phyloP scores from a whole-genome alignment of 2,888 invertebrate genomes.

The Nomada flava region DNA sequence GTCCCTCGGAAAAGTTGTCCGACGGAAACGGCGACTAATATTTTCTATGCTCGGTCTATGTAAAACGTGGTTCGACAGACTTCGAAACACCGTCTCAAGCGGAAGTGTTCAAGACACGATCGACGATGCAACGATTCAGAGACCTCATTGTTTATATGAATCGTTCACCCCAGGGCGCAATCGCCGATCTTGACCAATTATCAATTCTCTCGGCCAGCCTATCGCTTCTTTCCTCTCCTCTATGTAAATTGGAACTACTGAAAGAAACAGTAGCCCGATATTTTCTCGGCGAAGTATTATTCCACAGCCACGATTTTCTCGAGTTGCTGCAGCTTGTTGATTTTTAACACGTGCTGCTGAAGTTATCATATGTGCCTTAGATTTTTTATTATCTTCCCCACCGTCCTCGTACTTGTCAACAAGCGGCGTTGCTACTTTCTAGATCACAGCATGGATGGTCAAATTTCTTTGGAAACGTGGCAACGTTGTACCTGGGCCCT shows the following conservation, averaged over 20 bases:
- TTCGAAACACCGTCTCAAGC: conserved; percentile 22
- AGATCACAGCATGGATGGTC: background rate
- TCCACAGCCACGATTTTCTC: background rate
- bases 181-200: conserved; percentile 10
- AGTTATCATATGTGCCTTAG: conserved; percentile 40
- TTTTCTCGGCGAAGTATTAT: conserved; percentile 5
- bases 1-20: background rate
- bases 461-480: conserved; percentile 43
- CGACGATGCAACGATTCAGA: conserved; percentile 34
- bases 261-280: background rate
- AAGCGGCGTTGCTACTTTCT: conserved; percentile 51
- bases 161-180: conserved; percentile 16
- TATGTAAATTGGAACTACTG: background rate
- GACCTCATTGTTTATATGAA: conserved; percentile 47
- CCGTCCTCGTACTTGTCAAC: background rate
- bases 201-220: background rate
- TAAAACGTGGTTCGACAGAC: no score
- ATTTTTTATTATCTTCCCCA: conserved; percentile 39
- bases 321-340: background rate
- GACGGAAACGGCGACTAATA: background rate
- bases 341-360: conserved; percentile 3
- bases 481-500: conserved; percentile 60
- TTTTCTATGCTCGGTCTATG: background rate
- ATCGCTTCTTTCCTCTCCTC: background rate
- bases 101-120: conserved; percentile 7